A percentile compares a stretch with the other conserved stretches of the same genome.
These are phyloP conservation scores for Drosophila longiperda DNA, from an alignment of 2,888 invertebrate genomes.

Conservation along the genomic window DNA sequence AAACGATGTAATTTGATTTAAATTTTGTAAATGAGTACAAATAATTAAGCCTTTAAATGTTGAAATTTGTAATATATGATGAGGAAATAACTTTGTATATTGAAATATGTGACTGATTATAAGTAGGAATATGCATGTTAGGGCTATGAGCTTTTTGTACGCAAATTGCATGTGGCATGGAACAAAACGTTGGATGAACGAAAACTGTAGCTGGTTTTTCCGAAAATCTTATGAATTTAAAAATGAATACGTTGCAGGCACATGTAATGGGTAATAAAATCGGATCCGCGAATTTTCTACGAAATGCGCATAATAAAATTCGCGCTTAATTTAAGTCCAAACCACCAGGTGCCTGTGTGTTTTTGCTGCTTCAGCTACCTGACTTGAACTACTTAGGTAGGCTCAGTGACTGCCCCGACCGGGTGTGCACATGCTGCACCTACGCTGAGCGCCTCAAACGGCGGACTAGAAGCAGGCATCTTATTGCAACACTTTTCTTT, in stretches of 20 bases:
- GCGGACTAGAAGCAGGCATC: constrained; percentile 47
- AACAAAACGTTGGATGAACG: constrained; percentile 50
- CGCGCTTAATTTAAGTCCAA: constrained; percentile 47
- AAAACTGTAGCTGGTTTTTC: constrained; percentile 69
- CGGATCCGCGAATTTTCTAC: constrained; percentile 66
- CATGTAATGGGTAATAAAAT: constrained; percentile 62
- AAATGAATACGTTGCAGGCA: constrained; percentile 38
- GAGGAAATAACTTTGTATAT: background rate
- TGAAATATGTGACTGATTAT: background rate
- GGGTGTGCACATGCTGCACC: constrained; percentile 23
- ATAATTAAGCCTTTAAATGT: background rate
- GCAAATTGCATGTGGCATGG: constrained; percentile 1
- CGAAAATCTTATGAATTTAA: constrained; percentile 80
- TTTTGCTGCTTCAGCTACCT: constrained; percentile 23
- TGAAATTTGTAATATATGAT: background rate
- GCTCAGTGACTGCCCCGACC: constrained; percentile 29
- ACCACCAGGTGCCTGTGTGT: constrained; percentile 53
- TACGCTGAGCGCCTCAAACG: constrained; percentile 27
- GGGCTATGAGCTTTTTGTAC: background rate
- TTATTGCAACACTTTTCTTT: constrained; percentile 67
- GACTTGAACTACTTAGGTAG: constrained; percentile 68
- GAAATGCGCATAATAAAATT: constrained; percentile 60
- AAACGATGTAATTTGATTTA: background rate
- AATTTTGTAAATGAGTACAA: background rate
- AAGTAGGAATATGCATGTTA: background rate